Percentiles rank a stretch among this genome's conserved stretches.
These are phyloP conservation scores for Austrofundulus limnaeus DNA, from an alignment of 2,113 vertebrate genomes.

Conservation along the genomic window DNA sequence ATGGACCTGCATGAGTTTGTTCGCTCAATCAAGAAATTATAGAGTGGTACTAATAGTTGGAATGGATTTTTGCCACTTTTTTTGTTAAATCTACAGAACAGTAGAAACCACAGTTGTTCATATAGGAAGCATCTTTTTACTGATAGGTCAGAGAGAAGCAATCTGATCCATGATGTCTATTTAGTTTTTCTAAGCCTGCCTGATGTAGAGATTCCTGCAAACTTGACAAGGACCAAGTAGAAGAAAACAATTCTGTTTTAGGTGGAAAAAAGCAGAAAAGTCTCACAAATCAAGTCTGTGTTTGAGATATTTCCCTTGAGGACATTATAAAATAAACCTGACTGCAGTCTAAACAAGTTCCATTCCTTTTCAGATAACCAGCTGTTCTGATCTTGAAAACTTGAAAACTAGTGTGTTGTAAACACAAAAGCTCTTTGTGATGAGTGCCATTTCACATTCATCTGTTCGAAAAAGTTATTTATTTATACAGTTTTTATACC, in stretches of 20 bases:
- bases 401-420: no score
- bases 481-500: no score
- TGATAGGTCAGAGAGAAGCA: constrained; percentile 14
- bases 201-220: constrained; percentile 24
- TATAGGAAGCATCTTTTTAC: constrained; percentile 11
- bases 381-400: no score
- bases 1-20: neutral
- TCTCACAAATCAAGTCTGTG: constrained; percentile 53
- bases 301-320: constrained; percentile 37
- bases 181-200: constrained; percentile 11
- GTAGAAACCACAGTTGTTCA: constrained; percentile 3
- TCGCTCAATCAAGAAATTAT: constrained; percentile 16
- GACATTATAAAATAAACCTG: constrained; percentile 29
- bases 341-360: constrained; percentile 63
- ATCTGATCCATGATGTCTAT: neutral
- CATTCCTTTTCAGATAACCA: constrained; percentile 36
- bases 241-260: constrained; percentile 32
- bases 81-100: constrained; percentile 18
- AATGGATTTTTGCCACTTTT: constrained; percentile 25
- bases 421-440: no score
- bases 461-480: no score
- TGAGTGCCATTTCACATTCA: no score
- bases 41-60: neutral
- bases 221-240: constrained; percentile 29
- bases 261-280: constrained; percentile 43